Percentiles rank a stretch among this genome's conserved stretches.
phyloP scores from a whole-genome alignment of 2,113 vertebrate species.

The Channa argus region DNA sequence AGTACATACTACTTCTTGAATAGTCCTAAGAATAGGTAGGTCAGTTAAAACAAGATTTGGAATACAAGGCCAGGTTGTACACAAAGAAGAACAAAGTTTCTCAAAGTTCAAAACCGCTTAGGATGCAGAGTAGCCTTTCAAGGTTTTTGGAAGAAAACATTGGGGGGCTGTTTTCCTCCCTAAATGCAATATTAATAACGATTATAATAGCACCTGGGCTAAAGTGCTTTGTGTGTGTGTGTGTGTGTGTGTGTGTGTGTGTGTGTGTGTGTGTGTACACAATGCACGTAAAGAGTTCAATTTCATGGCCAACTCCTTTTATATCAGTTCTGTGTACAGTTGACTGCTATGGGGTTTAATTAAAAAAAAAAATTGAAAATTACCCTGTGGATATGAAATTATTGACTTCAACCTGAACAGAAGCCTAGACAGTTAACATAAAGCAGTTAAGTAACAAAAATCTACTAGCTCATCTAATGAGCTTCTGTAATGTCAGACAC shows the following conservation, averaged over 20 bases:
- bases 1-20: too few species aligned
- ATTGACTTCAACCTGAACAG: background rate
- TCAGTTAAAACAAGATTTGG: constrained; percentile 1
- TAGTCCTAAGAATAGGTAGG: background rate
- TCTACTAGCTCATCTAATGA: constrained; percentile 1
- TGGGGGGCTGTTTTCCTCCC: background rate
- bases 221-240: background rate
- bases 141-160: background rate
- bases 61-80: background rate
- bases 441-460: background rate
- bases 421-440: background rate
- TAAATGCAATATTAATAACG: background rate
- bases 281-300: background rate
- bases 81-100: background rate
- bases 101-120: background rate
- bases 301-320: background rate
- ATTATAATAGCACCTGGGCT: background rate
- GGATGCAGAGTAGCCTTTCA: background rate
- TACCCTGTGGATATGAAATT: background rate
- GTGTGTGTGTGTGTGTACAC: background rate
- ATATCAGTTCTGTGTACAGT: background rate
- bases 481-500: background rate
- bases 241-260: background rate
- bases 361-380: background rate
- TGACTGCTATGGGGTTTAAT: background rate